phyloP scores from a whole-genome alignment of 1,140 invertebrate species.

The Mya arenaria region DNA sequence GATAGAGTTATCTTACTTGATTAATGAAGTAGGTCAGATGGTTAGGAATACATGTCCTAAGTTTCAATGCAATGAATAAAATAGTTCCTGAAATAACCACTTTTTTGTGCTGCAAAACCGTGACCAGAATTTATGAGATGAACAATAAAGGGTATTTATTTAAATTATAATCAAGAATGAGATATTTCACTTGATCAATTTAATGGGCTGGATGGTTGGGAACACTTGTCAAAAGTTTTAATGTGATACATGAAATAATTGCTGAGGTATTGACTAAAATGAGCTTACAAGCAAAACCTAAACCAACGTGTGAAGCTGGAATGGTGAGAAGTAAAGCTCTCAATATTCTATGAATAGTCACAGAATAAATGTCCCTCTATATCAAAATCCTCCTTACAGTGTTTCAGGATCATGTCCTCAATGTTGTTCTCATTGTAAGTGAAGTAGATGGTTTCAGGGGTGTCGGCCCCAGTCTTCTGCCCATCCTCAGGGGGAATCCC shows the following conservation, averaged over 20 bases:
- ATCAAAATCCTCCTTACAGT: too few relatives aligned
- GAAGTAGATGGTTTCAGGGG: constrained; percentile 16
- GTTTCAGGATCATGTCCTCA: constrained; percentile 7
- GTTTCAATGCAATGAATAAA: too few relatives aligned
- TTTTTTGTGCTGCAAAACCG: too few relatives aligned
- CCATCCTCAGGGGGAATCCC: background rate
- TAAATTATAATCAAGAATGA: too few relatives aligned
- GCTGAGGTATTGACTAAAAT: background rate
- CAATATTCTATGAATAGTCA: background rate
- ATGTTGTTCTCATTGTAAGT: constrained; percentile 5
- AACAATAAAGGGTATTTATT: too few relatives aligned
- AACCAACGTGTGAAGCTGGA: background rate
- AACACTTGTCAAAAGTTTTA: background rate
- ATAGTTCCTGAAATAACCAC: too few relatives aligned
- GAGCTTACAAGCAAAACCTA: background rate
- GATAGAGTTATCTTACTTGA: too few relatives aligned
- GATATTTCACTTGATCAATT: too few relatives aligned
- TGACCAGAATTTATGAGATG: too few relatives aligned
- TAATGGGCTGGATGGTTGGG: background rate
- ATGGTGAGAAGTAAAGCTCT: background rate
- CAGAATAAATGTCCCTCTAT: too few relatives aligned
- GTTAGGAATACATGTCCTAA: too few relatives aligned
- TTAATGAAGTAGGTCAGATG: too few relatives aligned
- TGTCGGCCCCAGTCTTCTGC: background rate
- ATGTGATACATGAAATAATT: background rate